Evolutionary conservation across 2,797 vertebrate species (phyloP).

Genomic region (Enteromius anoplus): DNA sequence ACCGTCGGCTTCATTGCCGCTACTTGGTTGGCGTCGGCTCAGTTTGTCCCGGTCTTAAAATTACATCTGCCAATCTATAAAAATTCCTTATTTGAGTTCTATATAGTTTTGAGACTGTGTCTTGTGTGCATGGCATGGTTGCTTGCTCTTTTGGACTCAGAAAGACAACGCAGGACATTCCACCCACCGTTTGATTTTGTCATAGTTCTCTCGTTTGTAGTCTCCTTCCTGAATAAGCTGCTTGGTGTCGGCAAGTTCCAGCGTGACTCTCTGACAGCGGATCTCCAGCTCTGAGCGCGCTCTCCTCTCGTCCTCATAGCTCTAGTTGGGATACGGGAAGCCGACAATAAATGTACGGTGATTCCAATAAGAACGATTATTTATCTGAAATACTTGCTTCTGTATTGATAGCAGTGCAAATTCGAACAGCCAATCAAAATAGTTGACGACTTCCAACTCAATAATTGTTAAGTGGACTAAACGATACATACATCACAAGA

Average conservation of each 20-base stretch:
- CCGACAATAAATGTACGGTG: constrained; percentile 5
- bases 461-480: neutral
- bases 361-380: neutral
- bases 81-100: neutral
- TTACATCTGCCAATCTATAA: neutral
- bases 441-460: neutral
- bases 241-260: constrained; percentile 93
- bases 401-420: neutral
- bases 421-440: neutral
- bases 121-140: neutral
- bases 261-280: constrained; percentile 87
- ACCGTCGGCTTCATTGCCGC: no score
- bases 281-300: constrained; percentile 87
- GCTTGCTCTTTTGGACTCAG: neutral
- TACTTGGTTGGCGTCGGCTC: no score
- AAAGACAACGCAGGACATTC: neutral
- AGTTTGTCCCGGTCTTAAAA: neutral
- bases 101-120: neutral
- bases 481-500: neutral
- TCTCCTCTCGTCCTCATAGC: constrained; percentile 88
- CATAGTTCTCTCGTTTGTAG: constrained; percentile 91
- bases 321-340: constrained; percentile 71
- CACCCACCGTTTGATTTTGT: constrained; percentile 86
- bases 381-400: neutral
- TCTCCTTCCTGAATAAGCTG: constrained; percentile 91